Evolutionary conservation across 2,888 invertebrate species (phyloP).

Genomic region (Cerastoderma edule): DNA sequence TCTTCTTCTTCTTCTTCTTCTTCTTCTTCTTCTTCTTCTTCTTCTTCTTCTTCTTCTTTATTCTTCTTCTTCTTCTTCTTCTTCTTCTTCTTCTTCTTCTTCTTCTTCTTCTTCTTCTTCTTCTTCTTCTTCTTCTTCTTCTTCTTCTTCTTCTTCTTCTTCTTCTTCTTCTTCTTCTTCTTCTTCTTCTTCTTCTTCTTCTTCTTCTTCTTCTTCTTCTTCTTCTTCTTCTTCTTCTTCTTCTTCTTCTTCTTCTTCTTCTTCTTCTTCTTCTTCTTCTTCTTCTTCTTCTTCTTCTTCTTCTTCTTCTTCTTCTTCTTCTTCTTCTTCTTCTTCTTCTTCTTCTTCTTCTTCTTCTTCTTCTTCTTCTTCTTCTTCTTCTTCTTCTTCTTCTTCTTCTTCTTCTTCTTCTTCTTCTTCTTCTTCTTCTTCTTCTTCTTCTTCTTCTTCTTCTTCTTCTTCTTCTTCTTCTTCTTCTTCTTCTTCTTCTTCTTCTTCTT

Average conservation of each 20-base stretch:
- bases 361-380: background rate
- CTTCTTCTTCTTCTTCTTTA: background rate
- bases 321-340: slow-evolving; percentile 10
- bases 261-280: slow-evolving; percentile 9
- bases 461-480: slow-evolving; percentile 19
- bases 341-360: background rate
- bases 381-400: background rate
- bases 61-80: slow-evolving; percentile 26
- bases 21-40: background rate
- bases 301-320: background rate
- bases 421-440: background rate
- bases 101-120: slow-evolving; percentile 22
- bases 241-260: slow-evolving; percentile 11
- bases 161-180: slow-evolving; percentile 18
- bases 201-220: slow-evolving; percentile 18
- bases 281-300: background rate
- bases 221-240: slow-evolving; percentile 16
- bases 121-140: slow-evolving; percentile 28
- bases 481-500: slow-evolving; percentile 19
- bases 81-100: slow-evolving; percentile 20
- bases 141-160: slow-evolving; percentile 24
- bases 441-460: background rate
- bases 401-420: background rate
- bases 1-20: slow-evolving; percentile 20
- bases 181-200: slow-evolving; percentile 16